Evolutionary conservation across 2,797 vertebrate species (phyloP), one percentile per base, ranked within the genome.

Genomic region (Periophthalmus magnuspinnatus): DNA sequence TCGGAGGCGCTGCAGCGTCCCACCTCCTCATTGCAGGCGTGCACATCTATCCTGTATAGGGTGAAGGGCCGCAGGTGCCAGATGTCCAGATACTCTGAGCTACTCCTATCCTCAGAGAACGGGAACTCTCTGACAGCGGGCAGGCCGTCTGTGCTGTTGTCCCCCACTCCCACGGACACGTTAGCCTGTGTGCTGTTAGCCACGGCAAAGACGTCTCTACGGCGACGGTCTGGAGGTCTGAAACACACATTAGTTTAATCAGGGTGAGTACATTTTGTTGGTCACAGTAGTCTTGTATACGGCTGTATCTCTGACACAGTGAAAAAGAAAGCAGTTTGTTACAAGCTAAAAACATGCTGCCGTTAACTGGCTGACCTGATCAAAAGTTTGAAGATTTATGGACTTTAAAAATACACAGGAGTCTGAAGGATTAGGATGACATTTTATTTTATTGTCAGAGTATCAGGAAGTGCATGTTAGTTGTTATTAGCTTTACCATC

Each of bases 21-120:
- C 2, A 97, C 96, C 83, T 97, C 96, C 0, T 96, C 94, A 71
- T 99, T 99, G 80, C 98, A 99, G 75, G 97, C 98, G 47, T 99
- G 97, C 69, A 99, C 95, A 79, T 99, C 97, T 0, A 99, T 96
- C 69, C 96, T 97, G 88, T 99, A 99, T 11, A 97, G 91, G 0
- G 98, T 98, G 79, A 99, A 99, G n/a, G 96, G 97, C 68, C 88
- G 93, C 71, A 99, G 93, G 72, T 94, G 90, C 7, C 92, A 90
- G 69, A 99, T 97, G 3, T 98, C 95, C 0, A 95, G 94, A 59
- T 91, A 90, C 79, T 98, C 97, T 45, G 91, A 84, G 65, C 88
- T 84, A 64, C 94, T 95, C 74, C 91, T 95, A 64, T 90, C 93
- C 80, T 98, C 95, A 0, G 83, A 93, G 90, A 99, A 98, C 0